These are phyloP conservation scores for Pollimyrus isidori DNA, from an alignment of 2,113 vertebrate species.

Conservation along the genomic window DNA sequence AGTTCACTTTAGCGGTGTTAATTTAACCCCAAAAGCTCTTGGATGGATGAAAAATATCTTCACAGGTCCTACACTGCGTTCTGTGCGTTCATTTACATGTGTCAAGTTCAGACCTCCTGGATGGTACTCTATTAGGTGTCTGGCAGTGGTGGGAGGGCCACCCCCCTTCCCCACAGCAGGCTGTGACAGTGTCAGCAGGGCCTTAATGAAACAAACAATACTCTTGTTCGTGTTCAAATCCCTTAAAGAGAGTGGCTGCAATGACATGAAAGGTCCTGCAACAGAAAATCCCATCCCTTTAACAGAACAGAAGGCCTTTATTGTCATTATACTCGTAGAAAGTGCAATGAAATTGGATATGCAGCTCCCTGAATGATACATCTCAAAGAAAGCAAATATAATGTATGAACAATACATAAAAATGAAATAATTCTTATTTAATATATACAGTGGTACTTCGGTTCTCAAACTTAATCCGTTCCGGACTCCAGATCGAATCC, in stretches of 20 bases:
- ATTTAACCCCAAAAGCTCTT: neutral
- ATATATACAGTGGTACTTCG: too few relatives aligned
- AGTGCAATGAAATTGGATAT: neutral
- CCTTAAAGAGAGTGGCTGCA: neutral
- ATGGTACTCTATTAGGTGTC: neutral
- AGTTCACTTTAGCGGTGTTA: neutral
- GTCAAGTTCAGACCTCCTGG: slow-evolving; percentile 6
- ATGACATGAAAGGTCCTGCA: neutral
- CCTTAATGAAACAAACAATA: neutral
- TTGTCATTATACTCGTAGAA: neutral
- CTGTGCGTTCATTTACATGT: neutral
- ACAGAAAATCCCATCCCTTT: neutral
- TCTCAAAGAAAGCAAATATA: neutral
- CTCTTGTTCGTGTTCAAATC: neutral
- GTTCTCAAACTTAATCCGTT: too few relatives aligned
- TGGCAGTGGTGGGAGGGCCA: neutral
- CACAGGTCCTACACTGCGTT: neutral
- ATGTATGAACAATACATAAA: neutral
- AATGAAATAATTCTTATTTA: neutral
- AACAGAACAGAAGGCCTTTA: neutral
- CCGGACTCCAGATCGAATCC: too few relatives aligned
- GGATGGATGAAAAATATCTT: neutral
- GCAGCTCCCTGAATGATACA: neutral
- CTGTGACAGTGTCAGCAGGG: neutral
- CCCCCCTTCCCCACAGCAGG: neutral